phyloP scores from a whole-genome alignment of 2,797 vertebrate genomes.

The Odontamblyopus lacepedii region DNA sequence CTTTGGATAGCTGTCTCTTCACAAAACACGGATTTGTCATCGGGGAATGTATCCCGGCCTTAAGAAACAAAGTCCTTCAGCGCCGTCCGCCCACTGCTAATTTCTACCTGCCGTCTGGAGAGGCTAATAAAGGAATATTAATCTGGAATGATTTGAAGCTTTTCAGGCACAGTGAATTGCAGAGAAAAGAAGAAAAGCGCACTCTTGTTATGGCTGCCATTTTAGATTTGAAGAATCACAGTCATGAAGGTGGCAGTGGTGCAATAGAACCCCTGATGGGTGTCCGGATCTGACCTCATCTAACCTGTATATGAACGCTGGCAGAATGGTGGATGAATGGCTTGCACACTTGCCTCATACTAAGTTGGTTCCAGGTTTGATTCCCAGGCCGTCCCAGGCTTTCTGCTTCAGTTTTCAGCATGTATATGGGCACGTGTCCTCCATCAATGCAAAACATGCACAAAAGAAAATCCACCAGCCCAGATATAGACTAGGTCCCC shows the following conservation, averaged over 20 bases:
- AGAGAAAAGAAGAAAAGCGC: slow-evolving; percentile 44
- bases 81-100: slow-evolving; percentile 52
- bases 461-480: no score
- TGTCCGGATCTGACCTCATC: neutral
- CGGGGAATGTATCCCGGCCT: slow-evolving; percentile 46
- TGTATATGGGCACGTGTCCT: no score
- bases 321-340: no score
- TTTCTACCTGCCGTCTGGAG: slow-evolving; percentile 59
- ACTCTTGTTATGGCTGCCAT: slow-evolving; percentile 52
- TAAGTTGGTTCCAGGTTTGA: no score
- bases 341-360: no score
- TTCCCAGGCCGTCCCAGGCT: no score
- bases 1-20: slow-evolving; percentile 69
- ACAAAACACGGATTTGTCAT: slow-evolving; percentile 63
- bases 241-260: neutral
- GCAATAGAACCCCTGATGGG: no score
- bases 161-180: slow-evolving; percentile 18
- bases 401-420: no score
- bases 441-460: no score
- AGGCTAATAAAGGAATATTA: slow-evolving; percentile 58
- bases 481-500: no score
- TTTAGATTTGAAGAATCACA: slow-evolving; percentile 43
- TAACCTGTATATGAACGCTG: neutral
- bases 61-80: slow-evolving; percentile 28
- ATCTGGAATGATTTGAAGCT: slow-evolving; percentile 53